Base-by-base conservation (phyloP, 2,888 invertebrate genomes). In the Oscheius onirici region DNA sequence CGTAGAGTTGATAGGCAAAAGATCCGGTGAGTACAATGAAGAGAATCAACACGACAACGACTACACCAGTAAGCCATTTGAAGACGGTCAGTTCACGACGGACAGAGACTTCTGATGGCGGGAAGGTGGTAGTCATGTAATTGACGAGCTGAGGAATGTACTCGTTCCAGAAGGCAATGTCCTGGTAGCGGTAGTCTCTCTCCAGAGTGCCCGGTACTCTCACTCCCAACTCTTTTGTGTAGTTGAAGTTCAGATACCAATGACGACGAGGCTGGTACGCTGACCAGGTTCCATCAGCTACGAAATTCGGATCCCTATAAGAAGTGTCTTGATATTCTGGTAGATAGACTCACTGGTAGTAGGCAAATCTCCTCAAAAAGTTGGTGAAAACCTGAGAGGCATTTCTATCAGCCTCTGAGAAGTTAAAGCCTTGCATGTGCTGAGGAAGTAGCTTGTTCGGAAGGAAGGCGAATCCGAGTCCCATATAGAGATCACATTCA, bases 401-500 rank as follows among this genome's bases (percentile, higher is more conserved):
- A 74, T 88, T 88, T 2, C 79, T 58, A 73, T 87, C 87, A 17
- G 67, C 69, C 15, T 80, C 81, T 3, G 83, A 80, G 79, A 86
- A 87, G 17, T 73, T 71, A 10, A 82, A 72, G 2, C 81, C 72
- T 15, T 74, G 66, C 41, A 86, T 61, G 8, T 76, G 73, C 20
- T 76, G 51, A 0, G 87, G 87, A 24, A 86, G 68, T 15, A 86
- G 74, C 26, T 82, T 78, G n/a, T 71, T 60, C 1, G 83, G 83
- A 55, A 88, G 72, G 70, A 81, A 88, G 10, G 87, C 81, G 54
- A 86, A 87, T 0, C 86, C 83, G 86, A 94, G 94, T 8, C 94
- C 87, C 87, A 94, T 92, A 87, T 93, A 92, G 63, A 94, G 88
- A 75, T 94, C 94, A 83, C 94, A 94, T 0, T 93, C 93, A 86